Evolutionary conservation across 2,888 invertebrate species (phyloP), one percentile per base, ranked within the genome.

Genomic region (Chrysodeixis includens): DNA sequence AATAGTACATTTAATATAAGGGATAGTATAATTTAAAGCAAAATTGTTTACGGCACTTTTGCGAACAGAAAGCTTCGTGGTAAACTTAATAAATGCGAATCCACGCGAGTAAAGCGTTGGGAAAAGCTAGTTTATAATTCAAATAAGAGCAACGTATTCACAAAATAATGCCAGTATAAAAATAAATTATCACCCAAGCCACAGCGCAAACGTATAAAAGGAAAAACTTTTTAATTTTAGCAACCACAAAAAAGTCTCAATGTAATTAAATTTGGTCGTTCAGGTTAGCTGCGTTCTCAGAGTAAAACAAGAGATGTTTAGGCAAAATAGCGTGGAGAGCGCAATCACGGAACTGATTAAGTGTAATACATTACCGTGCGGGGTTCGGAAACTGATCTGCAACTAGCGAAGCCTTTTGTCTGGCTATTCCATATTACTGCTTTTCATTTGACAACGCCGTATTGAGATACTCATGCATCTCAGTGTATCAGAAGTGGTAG

Each of bases 401-500:
- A 83, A 85, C 85, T 84, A 83, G 79, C 70, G 57, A 73, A 70
- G 81, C 79, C 79, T 85, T 83, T n/a, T 82, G 82, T 84, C 78
- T 81, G 77, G 72, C 78, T 66, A 72, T 73, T 78, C 77, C 69
- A 58, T 75, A 56, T 68, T 74, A 62, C 72, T 72, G 81, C 80
- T 74, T 81, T 86, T 87, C 82, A 87, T 83, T 85, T 81, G 77
- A 82, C 80, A 82, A 77, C 72, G 67, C 74, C 61, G 69, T 74
- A 79, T 66, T 62, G 71, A 76, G 72, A 62, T 67, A 73, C 55
- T 20, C 61, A 49, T 56, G 20, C 60, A 69, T 68, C 68, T 35
- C 2, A n/a, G 74, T 78, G 68, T 66, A 55, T 59, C 18, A 60
- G 40, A 69, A 78, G 58, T 65, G 64, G 54, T 59, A 67, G 14